Conservation (phyloP, 2,797 vertebrate genomes). For the Lepidocolaptes lacrymiger region DNA sequence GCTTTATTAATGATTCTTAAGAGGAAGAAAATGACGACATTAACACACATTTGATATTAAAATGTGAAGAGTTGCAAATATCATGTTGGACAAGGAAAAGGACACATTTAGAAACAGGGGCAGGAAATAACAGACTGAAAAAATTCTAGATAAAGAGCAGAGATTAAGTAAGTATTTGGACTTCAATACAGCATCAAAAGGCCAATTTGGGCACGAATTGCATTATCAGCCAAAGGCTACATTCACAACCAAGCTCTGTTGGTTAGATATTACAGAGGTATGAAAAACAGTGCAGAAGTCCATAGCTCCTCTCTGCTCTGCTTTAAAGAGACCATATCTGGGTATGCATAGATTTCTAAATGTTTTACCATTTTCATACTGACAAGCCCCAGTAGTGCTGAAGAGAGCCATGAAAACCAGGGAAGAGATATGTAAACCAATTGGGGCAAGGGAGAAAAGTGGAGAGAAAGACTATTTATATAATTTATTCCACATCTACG, state of each 20-base stretch:
- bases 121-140: background rate
- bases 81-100: background rate
- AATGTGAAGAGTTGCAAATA: background rate
- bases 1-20: constrained; percentile 24
- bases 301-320: background rate
- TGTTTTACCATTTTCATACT: background rate
- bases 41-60: background rate
- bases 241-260: background rate
- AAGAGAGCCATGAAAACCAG: background rate
- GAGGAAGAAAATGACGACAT: background rate
- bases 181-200: background rate
- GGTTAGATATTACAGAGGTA: background rate
- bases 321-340: background rate
- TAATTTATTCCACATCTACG: background rate
- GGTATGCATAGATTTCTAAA: background rate
- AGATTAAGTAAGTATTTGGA: background rate
- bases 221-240: background rate
- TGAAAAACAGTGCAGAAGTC: background rate
- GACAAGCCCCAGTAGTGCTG: background rate
- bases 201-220: background rate
- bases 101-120: background rate
- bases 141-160: background rate
- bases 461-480: background rate
- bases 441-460: background rate
- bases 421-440: background rate